Base-by-base conservation (phyloP, 2,797 vertebrate species). In the Novumbra hubbsi region DNA sequence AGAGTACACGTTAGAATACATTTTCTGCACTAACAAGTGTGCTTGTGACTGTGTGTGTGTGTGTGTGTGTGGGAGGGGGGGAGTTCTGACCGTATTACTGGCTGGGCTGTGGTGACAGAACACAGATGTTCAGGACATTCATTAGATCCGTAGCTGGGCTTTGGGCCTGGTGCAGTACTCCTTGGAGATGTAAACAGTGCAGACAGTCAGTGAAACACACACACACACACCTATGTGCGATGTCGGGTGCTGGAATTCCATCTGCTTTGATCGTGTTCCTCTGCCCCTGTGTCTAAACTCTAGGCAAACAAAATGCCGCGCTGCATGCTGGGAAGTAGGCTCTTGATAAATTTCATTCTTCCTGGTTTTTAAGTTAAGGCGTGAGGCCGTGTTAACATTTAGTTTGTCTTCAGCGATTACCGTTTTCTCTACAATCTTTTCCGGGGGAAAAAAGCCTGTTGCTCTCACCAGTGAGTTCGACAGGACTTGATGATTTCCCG, bases 311-410 rank as follows among this genome's bases (percentile, higher is more conserved):
- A 71, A 75, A 78, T 76, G 76, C 50, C 30, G 28, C 74, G 45
- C 6, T 78, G 76, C 74, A 78, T 81, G 79, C 76, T 78, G 74
- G 78, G 79, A 78, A 73, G 48, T 73, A 55, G 73, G 65, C 57
- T 72, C 27, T 70, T 72, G 5, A 79, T 81, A 72, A 84, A 82
- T 82, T 30, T 15, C 71, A 52, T 5, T 21, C 19, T 75, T 48
- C 5, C 41, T 52, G 55, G 12, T 14, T 60, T 27, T 5, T 60
- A 60, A 45, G 55, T 60, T 60, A 24, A 21, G 9, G n/a, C n/a
- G 12, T 45, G 41, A 45, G 41, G 41, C 41, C 41, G 5, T 45
- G 9, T 14, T 2, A 45, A 45, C 11, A 12, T 45, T 45, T 12
- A 45, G 41, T 45, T 45, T 45, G 41, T 45, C 41, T 45, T 1